Base-by-base conservation (phyloP, 2,113 vertebrate genomes). In the Melanostigma gelatinosum region DNA sequence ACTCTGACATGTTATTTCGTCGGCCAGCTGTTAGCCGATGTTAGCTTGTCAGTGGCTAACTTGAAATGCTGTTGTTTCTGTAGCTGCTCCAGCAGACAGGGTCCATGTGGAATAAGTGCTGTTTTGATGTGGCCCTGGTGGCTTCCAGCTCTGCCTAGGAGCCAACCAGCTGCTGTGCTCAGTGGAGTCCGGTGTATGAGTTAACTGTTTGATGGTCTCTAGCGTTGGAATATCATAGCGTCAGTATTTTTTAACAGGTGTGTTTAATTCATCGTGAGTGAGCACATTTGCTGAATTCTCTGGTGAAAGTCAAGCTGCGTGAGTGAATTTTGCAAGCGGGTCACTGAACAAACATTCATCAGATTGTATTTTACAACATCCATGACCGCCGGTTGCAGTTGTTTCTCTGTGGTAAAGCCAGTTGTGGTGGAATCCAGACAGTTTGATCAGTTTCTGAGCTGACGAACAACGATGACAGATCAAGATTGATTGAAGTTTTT, bases 91-190 rank as follows among this genome's bases (percentile, higher is more conserved):
- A 13, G 46, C 9, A 48, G 44, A 40, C 44, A 36, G 4, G 46
- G 15, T 40, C 32, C 40, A n/a, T 72, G 55, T 61, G 42, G 42
- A 46, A 16, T 61, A 42, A 61, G 54, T 50, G n/a, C 10, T 18
- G 80, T 12, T 79, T 29, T 71, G 48, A 67, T 72, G 71, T 72
- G 78, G 69, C 81, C 42, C 18, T n/a, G n/a, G 22, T 46, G 3
- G 61, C 36, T 32, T 63, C n/a, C 40, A 54, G 42, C n/a, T 79
- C 29, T 50, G 60, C 34, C 24, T 44, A 42, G 44, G n/a, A 72
- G 55, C 38, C 34, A 42, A 62, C 61, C 75, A 63, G 55, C 70
- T 44, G 48, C 34, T 73, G 3, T 32, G 55, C 0, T 71, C 34
- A 42, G 61, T 52, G 52, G 66, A 70, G 54, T 52, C 44, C 3